phyloP scores from a whole-genome alignment of 2,113 vertebrate species.

The Dinomys branickii region DNA sequence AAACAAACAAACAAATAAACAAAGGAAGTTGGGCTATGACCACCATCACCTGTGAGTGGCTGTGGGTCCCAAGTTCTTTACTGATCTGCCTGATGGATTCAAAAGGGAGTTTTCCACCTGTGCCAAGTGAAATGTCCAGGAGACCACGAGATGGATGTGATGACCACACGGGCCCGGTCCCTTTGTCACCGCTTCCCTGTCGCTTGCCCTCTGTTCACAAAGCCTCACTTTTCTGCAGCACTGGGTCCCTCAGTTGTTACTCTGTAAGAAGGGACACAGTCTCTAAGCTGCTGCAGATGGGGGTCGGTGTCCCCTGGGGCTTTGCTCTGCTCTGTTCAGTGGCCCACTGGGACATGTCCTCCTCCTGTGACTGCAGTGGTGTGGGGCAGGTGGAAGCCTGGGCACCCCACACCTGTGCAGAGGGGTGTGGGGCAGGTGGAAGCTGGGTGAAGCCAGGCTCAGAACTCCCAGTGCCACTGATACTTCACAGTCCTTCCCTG shows the following conservation, averaged over 20 bases:
- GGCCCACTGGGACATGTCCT: neutral
- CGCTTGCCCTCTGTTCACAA: neutral
- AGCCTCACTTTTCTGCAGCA: neutral
- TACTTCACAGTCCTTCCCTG: neutral
- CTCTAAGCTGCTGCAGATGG: neutral
- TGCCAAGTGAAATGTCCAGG: neutral
- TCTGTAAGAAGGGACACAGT: too few relatives aligned
- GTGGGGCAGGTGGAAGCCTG: neutral
- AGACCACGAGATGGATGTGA: accelerated
- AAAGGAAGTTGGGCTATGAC: neutral
- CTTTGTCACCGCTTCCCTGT: accelerated
- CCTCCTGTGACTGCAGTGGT: accelerated
- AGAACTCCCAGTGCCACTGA: neutral
- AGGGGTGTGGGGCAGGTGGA: too few relatives aligned
- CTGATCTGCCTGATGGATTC: too few relatives aligned
- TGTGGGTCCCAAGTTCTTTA: neutral
- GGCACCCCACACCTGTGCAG: too few relatives aligned
- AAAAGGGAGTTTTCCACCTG: neutral
- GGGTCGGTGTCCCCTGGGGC: neutral
- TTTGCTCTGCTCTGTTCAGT: neutral
- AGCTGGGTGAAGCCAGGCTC: neutral
- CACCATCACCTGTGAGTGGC: neutral
- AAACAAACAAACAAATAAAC: neutral
- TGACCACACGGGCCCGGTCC: accelerated
- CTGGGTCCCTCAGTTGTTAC: neutral